A percentile compares a stretch with the other conserved stretches of the same genome.
These are phyloP conservation scores for Tenthredo livida DNA, from an alignment of 2,888 invertebrate genomes.

Conservation along the genomic window DNA sequence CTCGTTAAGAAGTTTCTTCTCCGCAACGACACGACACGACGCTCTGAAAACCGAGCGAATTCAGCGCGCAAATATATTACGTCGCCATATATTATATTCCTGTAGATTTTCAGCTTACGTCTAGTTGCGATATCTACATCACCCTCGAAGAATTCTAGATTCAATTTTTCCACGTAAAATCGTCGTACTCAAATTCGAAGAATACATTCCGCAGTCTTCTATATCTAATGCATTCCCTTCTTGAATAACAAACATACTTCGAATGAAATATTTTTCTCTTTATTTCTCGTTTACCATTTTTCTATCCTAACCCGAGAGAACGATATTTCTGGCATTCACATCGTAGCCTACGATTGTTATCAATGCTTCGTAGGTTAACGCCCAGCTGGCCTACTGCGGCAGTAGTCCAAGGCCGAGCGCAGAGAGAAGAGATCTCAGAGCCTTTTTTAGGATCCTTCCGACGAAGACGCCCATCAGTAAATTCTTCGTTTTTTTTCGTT, in stretches of 20 bases:
- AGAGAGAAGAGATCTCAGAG: conserved; percentile 12
- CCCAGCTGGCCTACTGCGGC: conserved; percentile 47
- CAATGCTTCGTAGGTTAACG: conserved; percentile 37
- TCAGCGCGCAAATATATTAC: background rate
- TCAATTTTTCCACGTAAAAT: no score
- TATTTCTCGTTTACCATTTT: background rate
- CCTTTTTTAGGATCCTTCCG: conserved; percentile 1
- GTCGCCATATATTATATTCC: background rate
- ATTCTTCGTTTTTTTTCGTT: background rate
- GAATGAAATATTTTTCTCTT: background rate
- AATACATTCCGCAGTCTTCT: background rate
- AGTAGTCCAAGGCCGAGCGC: conserved; percentile 41
- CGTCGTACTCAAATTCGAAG: no score
- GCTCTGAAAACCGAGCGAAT: background rate
- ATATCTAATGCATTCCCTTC: background rate
- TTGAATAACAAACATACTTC: background rate
- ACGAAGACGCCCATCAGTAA: conserved; percentile 5
- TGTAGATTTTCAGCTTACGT: background rate
- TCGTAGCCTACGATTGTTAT: conserved; percentile 16
- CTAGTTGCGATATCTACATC: background rate
- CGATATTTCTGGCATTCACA: background rate
- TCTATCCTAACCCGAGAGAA: background rate
- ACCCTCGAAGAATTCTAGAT: no score
- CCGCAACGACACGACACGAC: background rate
- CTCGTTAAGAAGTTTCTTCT: conserved; percentile 41